Percentiles rank a stretch among this genome's conserved stretches.
phyloP scores from a whole-genome alignment of 1,140 invertebrate genomes.

The Bilobella aurantiaca region DNA sequence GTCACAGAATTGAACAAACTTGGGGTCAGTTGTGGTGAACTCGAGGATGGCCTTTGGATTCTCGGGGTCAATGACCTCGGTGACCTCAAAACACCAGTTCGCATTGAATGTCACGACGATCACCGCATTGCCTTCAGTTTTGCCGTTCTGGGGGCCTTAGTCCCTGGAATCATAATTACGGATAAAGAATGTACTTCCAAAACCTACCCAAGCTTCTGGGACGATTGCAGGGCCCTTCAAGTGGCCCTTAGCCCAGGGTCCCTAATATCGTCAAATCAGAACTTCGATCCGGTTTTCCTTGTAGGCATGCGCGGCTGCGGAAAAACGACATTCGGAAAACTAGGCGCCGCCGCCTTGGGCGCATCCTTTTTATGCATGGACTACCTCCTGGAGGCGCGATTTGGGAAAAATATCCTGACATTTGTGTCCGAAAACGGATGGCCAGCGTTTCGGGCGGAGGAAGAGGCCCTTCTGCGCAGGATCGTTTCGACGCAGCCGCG shows the following conservation, averaged over 20 bases:
- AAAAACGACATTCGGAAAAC: not conserved
- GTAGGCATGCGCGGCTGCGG: constrained; percentile 2
- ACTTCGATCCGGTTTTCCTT: not conserved
- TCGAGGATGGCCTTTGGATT: constrained; percentile 1
- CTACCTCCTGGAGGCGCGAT: not conserved
- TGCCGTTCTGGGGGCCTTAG: not conserved
- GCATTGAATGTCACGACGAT: not conserved
- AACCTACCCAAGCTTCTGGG: constrained; percentile 5
- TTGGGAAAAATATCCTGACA: not conserved
- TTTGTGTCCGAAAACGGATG: not conserved
- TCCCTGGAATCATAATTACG: constrained; percentile 1
- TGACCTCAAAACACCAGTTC: not conserved
- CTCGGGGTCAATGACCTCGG: not conserved
- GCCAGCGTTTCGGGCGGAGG: not conserved
- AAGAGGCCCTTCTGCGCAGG: not conserved
- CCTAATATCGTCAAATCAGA: not conserved
- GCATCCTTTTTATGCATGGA: not conserved
- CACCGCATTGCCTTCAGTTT: constrained; percentile 8
- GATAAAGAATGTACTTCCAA: constrained; percentile 1
- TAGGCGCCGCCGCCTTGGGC: not conserved
- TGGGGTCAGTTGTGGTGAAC: not conserved
- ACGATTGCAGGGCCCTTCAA: not conserved
- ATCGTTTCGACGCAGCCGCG: not conserved
- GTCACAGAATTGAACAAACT: not conserved
- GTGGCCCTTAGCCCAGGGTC: not conserved